Percentiles rank a stretch among this genome's conserved stretches.
phyloP scores from a whole-genome alignment of 2,888 invertebrate genomes.

The Petrolisthes cinctipes region DNA sequence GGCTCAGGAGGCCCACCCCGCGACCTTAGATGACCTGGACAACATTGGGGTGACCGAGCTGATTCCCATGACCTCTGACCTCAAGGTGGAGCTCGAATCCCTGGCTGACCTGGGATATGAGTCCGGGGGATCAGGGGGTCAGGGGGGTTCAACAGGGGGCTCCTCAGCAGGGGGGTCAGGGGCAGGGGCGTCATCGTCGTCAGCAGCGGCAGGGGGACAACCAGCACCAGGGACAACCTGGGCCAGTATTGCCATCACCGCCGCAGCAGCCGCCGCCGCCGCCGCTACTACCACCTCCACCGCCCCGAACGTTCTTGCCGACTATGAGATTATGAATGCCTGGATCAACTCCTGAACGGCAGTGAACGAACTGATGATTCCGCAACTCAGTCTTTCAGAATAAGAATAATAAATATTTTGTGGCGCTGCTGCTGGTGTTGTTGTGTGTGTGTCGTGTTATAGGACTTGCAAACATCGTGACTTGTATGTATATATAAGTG shows the following conservation, averaged over 20 bases:
- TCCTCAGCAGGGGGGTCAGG: not conserved
- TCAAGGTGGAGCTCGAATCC: slow-evolving; percentile 62
- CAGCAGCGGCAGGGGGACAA: not conserved
- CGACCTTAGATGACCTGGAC: slow-evolving; percentile 64
- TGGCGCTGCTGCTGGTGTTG: not conserved
- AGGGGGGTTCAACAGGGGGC: not conserved
- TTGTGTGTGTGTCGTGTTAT: too few relatives aligned
- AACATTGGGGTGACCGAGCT: slow-evolving; percentile 65
- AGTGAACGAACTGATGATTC: not conserved
- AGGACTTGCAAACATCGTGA: too few relatives aligned
- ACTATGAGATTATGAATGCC: slow-evolving; percentile 65
- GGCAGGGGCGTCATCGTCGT: not conserved
- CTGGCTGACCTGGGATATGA: slow-evolving; percentile 60
- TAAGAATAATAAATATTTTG: not conserved
- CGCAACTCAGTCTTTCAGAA: slow-evolving; percentile 2
- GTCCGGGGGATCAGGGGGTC: slow-evolving; percentile 35
- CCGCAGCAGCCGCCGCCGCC: slow-evolving; percentile 24
- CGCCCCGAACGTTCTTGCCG: slow-evolving; percentile 61
- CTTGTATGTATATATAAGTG: too few relatives aligned
- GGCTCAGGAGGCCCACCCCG: slow-evolving; percentile 53
- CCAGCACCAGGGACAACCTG: not conserved
- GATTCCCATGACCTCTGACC: slow-evolving; percentile 63
- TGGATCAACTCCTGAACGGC: slow-evolving; percentile 63
- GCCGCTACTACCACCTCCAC: slow-evolving; percentile 40
- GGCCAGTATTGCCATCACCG: slow-evolving; percentile 43